Evolutionary conservation across 2,797 vertebrate genomes (phyloP), one percentile per base, ranked within the genome.

Genomic region (Borostomias antarcticus): DNA sequence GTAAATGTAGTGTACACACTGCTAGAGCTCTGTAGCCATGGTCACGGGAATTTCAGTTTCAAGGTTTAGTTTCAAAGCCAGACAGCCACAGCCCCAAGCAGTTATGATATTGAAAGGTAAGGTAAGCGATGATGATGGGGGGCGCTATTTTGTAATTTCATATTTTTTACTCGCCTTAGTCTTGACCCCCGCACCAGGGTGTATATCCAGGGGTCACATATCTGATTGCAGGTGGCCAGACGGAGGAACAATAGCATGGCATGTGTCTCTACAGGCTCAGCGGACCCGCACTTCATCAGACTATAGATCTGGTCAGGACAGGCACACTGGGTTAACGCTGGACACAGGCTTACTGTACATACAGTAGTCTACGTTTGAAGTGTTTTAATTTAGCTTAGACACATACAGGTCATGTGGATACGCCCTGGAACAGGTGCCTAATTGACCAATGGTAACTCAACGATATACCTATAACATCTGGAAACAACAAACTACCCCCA

Each of bases 141-240:
- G 51, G 58, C 25, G 62, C 57, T 70, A 1, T 35, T n/a, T 62
- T 62, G 10, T 56, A 56, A 1, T 37, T 17, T 63, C 33, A 62
- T 56, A 11, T 63, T 51, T 52, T 79, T 77, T 59, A 93, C 90
- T 93, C 90, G 90, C 92, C 90, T 92, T 66, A 90, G 65, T 37
- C 23, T 62, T 73, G 83, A 77, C 76, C 84, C 78, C 74, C 90
- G 84, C 82, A 62, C 87, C 30, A 95, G 86, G 90, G 96, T 98
- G 89, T 98, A 98, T 67, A 97, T 95, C 96, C 96, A 98, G 66
- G 96, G 96, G 82, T 97, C 95, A 69, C 94, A 90, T 82, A 98
- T 97, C 89, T 98, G 96, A 90, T 97, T 98, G 91, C 93, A 94
- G 66, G 93, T 93, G 81, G 94, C 95, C 86, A 98, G 87, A 53